phyloP scores from a whole-genome alignment of 2,797 vertebrate species.

The Tamandua tetradactyla region DNA sequence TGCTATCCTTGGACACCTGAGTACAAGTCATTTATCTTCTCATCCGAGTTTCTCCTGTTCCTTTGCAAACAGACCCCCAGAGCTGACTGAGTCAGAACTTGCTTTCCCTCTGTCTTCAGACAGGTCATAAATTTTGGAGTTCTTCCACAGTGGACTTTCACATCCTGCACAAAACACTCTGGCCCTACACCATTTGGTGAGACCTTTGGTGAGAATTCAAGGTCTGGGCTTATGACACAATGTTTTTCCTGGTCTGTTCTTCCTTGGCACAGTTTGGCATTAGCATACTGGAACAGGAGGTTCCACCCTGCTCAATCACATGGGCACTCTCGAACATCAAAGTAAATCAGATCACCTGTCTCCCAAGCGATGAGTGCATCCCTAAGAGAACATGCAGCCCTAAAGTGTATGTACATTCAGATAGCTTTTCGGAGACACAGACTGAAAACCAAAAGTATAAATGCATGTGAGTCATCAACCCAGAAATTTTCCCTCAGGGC shows the following conservation, averaged over 20 bases:
- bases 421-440: slow-evolving; percentile 53
- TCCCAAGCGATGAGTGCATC: background rate
- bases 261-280: background rate
- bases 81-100: background rate
- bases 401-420: background rate
- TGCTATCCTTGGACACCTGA: background rate
- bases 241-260: slow-evolving; percentile 56
- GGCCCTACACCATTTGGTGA: slow-evolving; percentile 26
- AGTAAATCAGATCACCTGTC: background rate
- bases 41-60: background rate
- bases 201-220: slow-evolving; percentile 48
- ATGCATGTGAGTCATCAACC: slow-evolving; percentile 64
- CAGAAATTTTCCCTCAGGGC: slow-evolving; percentile 67
- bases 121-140: background rate
- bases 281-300: slow-evolving; percentile 34
- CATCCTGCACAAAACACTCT: slow-evolving; percentile 4
- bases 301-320: background rate
- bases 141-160: background rate
- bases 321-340: background rate
- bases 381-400: no score
- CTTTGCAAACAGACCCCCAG: background rate
- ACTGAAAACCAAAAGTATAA: slow-evolving; percentile 30
- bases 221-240: slow-evolving; percentile 32
- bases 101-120: slow-evolving; percentile 55
- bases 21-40: background rate